A percentile compares a stretch with the other conserved stretches of the same genome.
phyloP scores from a whole-genome alignment of 2,113 vertebrate genomes.

The Trachemys scripta region DNA sequence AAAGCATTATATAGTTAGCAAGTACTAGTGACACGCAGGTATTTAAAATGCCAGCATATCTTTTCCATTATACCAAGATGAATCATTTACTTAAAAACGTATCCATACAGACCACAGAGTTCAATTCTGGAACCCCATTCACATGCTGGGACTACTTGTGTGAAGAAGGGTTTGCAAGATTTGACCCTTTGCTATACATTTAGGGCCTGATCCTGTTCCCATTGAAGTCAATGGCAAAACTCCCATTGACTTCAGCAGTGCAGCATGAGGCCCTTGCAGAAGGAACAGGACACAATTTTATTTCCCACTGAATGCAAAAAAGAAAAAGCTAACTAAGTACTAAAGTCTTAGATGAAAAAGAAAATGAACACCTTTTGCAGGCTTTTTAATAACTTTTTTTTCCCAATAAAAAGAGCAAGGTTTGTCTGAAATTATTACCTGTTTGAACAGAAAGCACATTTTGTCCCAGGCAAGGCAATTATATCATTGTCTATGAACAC shows the following conservation, averaged over 20 bases:
- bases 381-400: conserved; percentile 62
- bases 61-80: conserved; percentile 4
- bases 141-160: not conserved
- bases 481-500: conserved; percentile 66
- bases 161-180: not conserved
- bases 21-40: not conserved
- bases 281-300: conserved; percentile 40
- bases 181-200: not conserved
- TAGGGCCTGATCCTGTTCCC: not conserved
- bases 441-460: conserved; percentile 67
- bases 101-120: not conserved
- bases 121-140: not conserved
- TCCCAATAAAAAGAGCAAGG: conserved; percentile 56
- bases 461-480: conserved; percentile 67
- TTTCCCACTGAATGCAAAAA: conserved; percentile 43
- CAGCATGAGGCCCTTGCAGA: conserved; percentile 29
- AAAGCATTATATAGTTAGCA: not conserved
- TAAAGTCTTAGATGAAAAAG: conserved; percentile 51
- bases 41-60: not conserved
- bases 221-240: conserved; percentile 24
- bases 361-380: not conserved
- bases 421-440: conserved; percentile 70
- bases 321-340: conserved; percentile 5
- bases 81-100: not conserved
- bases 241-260: conserved; percentile 18